Base-by-base conservation (phyloP, 2,797 vertebrate species). In the Xiphophorus birchmanni region DNA sequence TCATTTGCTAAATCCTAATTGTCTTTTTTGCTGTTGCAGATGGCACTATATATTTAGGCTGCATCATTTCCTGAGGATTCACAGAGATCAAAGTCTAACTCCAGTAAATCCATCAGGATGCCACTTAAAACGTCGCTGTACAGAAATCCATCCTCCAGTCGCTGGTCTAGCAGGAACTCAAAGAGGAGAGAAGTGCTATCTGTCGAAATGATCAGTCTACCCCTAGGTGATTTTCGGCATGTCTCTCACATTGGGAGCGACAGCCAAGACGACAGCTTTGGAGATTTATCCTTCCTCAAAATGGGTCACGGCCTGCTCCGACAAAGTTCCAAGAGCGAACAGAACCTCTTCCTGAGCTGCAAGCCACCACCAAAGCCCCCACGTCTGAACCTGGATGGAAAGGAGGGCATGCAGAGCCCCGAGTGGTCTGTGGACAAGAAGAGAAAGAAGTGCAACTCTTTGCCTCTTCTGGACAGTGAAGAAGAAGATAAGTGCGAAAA, bases 361-460 rank as follows among this genome's bases (percentile, higher is more conserved):
- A 93, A 92, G 0, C 93, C 97, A 0, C 98, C 98, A 1, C 98
- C 98, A 32, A 99, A 99, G 83, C 98, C 98, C 0, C 98, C 98
- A 0, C 97, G 98, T 12, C 94, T 99, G 54, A 98, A 97, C 93
- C 88, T 96, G 84, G 96, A 97, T 32, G 97, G 89, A 47, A 52
- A 69, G 0, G 93, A 96, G 84, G 90, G 94, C 84, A 81, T 94
- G 76, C 92, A 95, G 89, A 95, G 91, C 82, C 91, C 82, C 0
- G 80, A 90, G 77, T 80, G 84, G 90, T 15, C 69, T 47, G 78
- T 75, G 44, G 88, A 91, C 79, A 91, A 95, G 80, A 94, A 89
- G 84, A 94, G 88, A 54, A 93, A 93, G 88, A 96, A 95, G 86
- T 96, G 94, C 78, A 96, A 90, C 73, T 95, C 95, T 75, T 94